Evolutionary conservation across 2,797 vertebrate species (phyloP), one percentile per base, ranked within the genome.

Genomic region (Malurus splendens): DNA sequence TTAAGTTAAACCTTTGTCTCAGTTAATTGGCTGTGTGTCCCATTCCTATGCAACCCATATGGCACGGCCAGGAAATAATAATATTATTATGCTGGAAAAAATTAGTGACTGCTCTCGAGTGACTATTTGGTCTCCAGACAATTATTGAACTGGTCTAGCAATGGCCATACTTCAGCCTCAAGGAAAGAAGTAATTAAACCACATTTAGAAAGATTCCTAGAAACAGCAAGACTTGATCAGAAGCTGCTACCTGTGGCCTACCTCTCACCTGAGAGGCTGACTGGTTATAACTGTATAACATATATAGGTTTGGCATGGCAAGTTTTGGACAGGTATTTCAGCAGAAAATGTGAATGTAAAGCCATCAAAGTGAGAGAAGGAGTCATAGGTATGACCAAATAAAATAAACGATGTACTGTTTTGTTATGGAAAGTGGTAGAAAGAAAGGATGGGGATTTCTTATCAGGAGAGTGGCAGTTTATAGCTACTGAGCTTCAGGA

Each of bases 1-100:
- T 95, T 92, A 92, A 91, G 90, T 94, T 94, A 95, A 95, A 90
- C 82, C 89, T 93, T 93, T 93, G 74, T 87, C 82, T 89, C 89
- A 67, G 62, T 81, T 93, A 94, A 95, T 95, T 92, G 89, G 76
- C 45, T 92, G 2, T 89, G 74, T 73, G 71, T 88, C 47, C 85
- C 73, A 44, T 47, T 93, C 73, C 68, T 73, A 39, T 61, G 51
- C 30, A 92, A 47, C 57, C 68, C 84, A 79, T 83, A 93, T 86
- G 87, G 79, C 70, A 90, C 84, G 36, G 60, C 52, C 85, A 92
- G 94, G 87, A 95, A 94, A 92, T 86, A 83, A 56, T 91, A 95
- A 92, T 93, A 93, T 86, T 90, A 36, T 64, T 91, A 76, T 86
- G 70, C 85, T 50, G 62, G 87, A 83, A 93, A 87, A 87, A 90